Evolutionary conservation across 2,113 vertebrate species (phyloP), one percentile per base, ranked within the genome.

Genomic region (Sprattus sprattus): DNA sequence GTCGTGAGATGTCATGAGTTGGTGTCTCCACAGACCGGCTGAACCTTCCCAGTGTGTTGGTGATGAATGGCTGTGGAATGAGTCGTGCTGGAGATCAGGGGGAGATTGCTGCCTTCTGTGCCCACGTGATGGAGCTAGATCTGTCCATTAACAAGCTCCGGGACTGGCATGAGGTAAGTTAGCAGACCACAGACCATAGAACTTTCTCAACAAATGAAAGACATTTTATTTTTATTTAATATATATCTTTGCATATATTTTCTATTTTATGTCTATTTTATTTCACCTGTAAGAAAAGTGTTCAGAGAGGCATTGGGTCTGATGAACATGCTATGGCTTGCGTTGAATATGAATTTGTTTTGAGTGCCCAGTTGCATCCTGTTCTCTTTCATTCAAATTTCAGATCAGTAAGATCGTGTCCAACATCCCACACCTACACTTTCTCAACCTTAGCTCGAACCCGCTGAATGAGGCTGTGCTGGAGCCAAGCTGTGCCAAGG

Each of bases 401-500:
- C 89, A 99, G 98, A 97, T 99, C 95, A 97, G 96, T 95, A 99
- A 98, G 95, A 99, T 99, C 89, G 96, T 99, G 88, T 97, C 96
- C 92, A 99, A 96, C 92, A 97, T 99, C 92, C 98, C 98, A n/a
- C 97, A 99, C 91, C 92, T 99, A 95, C 95, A 97, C 89, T 99
- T 99, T 93, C 95, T 99, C 91, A 99, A 99, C 94, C 94, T 99
- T 94, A 99, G 97, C 94, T 99, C 97, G 91, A 99, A 99, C 93
- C 97, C 97, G 67, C 94, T 99, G 93, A 96, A 94, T 86, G 94
- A 97, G 88, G 95, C 94, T 32, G 94, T 94, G 89, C 91, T 98
- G 88, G 96, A 97, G 88, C 94, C 95, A 54, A 93, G 91, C 4
- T 96, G 95, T 25, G 97, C 97, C 10, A 95, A 96, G 86, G 95